These are phyloP conservation scores for Orchesella flavescens DNA, from an alignment of 2,888 invertebrate genomes.

Conservation along the genomic window DNA sequence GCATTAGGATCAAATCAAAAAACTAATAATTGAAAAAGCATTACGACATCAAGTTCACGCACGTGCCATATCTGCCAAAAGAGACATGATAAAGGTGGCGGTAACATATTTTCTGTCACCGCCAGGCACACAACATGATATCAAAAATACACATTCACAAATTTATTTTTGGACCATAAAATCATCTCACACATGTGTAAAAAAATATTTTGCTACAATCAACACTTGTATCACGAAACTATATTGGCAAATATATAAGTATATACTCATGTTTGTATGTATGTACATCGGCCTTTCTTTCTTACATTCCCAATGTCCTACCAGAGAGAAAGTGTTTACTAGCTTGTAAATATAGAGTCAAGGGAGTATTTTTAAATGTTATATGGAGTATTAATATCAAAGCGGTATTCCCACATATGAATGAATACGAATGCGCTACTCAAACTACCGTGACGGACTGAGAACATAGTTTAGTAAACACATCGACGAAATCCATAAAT, in stretches of 20 bases:
- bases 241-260: too few relatives aligned
- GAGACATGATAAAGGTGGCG: not conserved
- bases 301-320: too few relatives aligned
- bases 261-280: too few relatives aligned
- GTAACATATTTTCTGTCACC: conserved; percentile 26
- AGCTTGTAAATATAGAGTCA: conserved; percentile 49
- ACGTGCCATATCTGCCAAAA: conserved; percentile 45
- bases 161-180: conserved; percentile 48
- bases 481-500: conserved; percentile 43
- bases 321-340: conserved; percentile 47
- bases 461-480: conserved; percentile 43
- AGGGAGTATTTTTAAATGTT: conserved; percentile 37
- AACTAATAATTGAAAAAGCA: conserved; percentile 1
- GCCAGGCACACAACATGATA: conserved; percentile 17
- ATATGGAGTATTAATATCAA: conserved; percentile 17
- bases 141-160: conserved; percentile 48
- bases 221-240: not conserved
- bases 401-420: conserved; percentile 24
- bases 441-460: conserved; percentile 52
- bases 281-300: too few relatives aligned
- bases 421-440: conserved; percentile 45
- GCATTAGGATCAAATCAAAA: too few relatives aligned
- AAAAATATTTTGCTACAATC: not conserved
- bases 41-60: conserved; percentile 38
- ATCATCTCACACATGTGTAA: not conserved